Conservation (phyloP, 1,140 invertebrate genomes). For the Laupala kohalensis region DNA sequence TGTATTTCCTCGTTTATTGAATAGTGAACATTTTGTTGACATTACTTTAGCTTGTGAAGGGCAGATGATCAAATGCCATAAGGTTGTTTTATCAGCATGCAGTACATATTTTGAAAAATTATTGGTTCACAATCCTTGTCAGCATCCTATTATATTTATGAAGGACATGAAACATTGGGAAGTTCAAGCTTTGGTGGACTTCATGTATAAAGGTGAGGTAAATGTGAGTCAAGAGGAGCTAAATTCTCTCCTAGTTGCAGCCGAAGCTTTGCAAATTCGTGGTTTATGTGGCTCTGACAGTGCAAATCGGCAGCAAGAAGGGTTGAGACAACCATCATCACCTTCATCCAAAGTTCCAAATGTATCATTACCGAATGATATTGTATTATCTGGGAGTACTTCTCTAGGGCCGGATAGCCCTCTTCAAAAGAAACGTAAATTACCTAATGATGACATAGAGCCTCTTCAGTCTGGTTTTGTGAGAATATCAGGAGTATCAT, state of each 20-base stretch:
- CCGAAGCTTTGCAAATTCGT: conserved; percentile 45
- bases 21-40: conserved; percentile 77
- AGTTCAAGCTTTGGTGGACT: conserved; percentile 68
- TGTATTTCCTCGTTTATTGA: conserved; percentile 61
- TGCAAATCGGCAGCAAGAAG: conserved; percentile 1
- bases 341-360: not conserved
- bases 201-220: conserved; percentile 79
- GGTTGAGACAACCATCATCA: not conserved
- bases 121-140: conserved; percentile 30
- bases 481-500: not conserved
- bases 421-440: not conserved
- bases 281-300: conserved; percentile 11
- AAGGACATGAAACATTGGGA: conserved; percentile 42
- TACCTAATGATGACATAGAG: not conserved
- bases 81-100: conserved; percentile 38
- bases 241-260: conserved; percentile 61
- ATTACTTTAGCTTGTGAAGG: conserved; percentile 80
- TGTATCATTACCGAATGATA: conserved; percentile 6
- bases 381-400: not conserved
- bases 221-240: conserved; percentile 72
- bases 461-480: not conserved
- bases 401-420: not conserved
- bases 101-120: conserved; percentile 32
- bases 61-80: conserved; percentile 75
- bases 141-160: conserved; percentile 32